phyloP scores from a whole-genome alignment of 1,140 invertebrate species.

The Panulirus ornatus region DNA sequence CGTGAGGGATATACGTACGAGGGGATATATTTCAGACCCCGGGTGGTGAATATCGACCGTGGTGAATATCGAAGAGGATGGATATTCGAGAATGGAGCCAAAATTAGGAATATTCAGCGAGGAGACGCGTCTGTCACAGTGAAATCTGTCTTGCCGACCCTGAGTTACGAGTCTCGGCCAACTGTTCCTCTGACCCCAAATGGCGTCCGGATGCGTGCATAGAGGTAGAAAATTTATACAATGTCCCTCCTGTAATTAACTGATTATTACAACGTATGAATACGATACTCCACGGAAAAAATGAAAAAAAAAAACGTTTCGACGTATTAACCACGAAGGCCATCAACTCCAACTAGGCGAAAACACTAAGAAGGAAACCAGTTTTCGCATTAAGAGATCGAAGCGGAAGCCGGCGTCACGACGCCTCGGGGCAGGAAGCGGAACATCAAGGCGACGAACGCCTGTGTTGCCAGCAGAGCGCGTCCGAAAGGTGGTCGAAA shows the following conservation, averaged over 20 bases:
- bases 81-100: slow-evolving; percentile 40
- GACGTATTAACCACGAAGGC: too few species aligned
- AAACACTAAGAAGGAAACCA: slow-evolving; percentile 3
- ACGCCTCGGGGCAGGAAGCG: slow-evolving; percentile 32
- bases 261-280: background rate
- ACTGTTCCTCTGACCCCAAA: slow-evolving; percentile 41
- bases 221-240: background rate
- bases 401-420: slow-evolving; percentile 35
- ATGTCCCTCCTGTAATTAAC: too few species aligned
- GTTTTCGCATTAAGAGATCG: slow-evolving; percentile 22
- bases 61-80: slow-evolving; percentile 21
- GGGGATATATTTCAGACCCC: too few species aligned
- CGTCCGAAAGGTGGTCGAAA: too few species aligned
- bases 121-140: slow-evolving; percentile 13
- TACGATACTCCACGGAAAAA: background rate
- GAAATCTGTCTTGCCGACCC: slow-evolving; percentile 36
- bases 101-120: slow-evolving; percentile 56
- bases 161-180: slow-evolving; percentile 52
- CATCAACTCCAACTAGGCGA: background rate
- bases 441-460: slow-evolving; percentile 35
- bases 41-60: too few species aligned
- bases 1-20: too few species aligned
- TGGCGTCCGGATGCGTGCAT: slow-evolving; percentile 2
- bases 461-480: background rate
- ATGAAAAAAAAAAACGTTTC: background rate